Percentiles rank a stretch among this genome's conserved stretches.
Conservation (phyloP, 2,888 invertebrate species). For the Alitta virens region DNA sequence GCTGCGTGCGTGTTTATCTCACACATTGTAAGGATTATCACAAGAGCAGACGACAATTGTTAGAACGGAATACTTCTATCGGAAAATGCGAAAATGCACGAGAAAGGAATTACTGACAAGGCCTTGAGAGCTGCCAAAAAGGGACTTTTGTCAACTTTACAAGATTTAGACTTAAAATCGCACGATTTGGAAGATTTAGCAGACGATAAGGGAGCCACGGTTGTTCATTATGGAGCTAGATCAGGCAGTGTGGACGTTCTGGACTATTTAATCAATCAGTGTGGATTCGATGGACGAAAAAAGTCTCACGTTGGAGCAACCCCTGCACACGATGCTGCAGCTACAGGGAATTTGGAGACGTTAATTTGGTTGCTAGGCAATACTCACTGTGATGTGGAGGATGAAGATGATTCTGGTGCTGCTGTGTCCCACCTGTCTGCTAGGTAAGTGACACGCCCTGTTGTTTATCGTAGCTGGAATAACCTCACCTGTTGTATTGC, state of each 20-base stretch:
- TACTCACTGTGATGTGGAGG: constrained; percentile 39
- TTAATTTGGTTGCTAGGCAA: constrained; percentile 50
- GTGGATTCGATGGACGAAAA: constrained; percentile 14
- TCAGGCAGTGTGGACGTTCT: constrained; percentile 10
- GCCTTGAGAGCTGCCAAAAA: constrained; percentile 1
- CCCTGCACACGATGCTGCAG: constrained; percentile 57
- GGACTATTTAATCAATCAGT: not conserved
- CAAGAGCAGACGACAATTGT: too few relatives aligned
- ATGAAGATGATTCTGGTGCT: constrained; percentile 53
- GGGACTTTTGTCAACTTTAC: not conserved
- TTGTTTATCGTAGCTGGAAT: too few relatives aligned
- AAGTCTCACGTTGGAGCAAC: constrained; percentile 50
- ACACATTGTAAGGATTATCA: too few relatives aligned
- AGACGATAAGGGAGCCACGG: constrained; percentile 11
- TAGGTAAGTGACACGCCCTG: constrained; percentile 19
- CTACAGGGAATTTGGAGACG: constrained; percentile 51
- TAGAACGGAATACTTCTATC: too few relatives aligned
- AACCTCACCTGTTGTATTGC: too few relatives aligned
- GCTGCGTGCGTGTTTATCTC: too few relatives aligned
- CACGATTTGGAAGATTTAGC: not conserved
- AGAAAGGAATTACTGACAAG: not conserved
- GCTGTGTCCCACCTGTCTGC: constrained; percentile 56
- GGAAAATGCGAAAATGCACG: not conserved
- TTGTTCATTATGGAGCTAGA: constrained; percentile 9
- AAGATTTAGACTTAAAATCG: not conserved